These are phyloP conservation scores for Ploceus nigricollis DNA, from an alignment of 2,113 vertebrate genomes.

Conservation along the genomic window DNA sequence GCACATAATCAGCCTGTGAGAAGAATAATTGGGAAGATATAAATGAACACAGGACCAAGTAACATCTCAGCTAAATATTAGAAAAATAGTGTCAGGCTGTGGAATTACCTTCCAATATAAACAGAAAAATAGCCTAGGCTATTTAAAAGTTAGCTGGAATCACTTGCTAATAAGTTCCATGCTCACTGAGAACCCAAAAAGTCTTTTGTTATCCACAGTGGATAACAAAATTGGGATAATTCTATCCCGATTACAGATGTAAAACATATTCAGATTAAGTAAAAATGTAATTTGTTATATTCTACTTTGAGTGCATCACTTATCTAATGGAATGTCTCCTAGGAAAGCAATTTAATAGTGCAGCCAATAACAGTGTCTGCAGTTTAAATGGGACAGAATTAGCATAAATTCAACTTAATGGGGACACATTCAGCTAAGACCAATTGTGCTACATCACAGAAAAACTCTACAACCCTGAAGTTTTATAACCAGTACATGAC, in stretches of 20 bases:
- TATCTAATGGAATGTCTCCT: conserved; percentile 41
- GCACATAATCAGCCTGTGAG: background rate
- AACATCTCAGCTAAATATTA: background rate
- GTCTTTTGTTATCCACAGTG: background rate
- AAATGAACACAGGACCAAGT: background rate
- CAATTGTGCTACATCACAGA: conserved; percentile 1
- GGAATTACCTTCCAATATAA: background rate
- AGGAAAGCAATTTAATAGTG: conserved; percentile 39
- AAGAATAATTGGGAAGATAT: background rate
- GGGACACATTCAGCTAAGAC: conserved; percentile 3
- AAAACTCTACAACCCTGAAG: background rate
- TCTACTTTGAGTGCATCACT: background rate
- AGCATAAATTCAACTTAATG: conserved; percentile 56
- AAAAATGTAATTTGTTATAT: conserved; percentile 33
- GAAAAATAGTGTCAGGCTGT: background rate
- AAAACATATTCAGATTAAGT: conserved; percentile 9
- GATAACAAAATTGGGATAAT: no score
- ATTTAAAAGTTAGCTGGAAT: background rate
- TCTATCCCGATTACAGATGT: background rate
- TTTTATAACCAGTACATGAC: background rate
- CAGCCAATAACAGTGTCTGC: conserved; percentile 20
- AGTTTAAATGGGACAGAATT: conserved; percentile 56
- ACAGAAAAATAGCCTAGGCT: background rate
- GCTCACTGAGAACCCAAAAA: background rate
- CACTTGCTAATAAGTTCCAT: background rate